Percentiles rank a stretch among this genome's conserved stretches.
Evolutionary conservation across 2,113 vertebrate genomes (phyloP).

Genomic region (Neogobius melanostomus): DNA sequence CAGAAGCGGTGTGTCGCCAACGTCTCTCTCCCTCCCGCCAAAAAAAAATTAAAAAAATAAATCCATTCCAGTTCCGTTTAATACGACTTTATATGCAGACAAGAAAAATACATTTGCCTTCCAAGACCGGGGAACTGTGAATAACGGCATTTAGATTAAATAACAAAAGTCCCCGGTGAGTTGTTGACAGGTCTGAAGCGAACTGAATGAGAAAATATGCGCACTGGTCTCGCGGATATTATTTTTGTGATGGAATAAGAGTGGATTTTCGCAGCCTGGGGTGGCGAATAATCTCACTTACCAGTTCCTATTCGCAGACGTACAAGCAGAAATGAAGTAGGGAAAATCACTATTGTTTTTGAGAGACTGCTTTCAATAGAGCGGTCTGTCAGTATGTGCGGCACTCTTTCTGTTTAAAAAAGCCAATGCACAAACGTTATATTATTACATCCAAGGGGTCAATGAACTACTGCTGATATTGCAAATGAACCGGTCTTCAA

Average conservation of each 20-base stretch:
- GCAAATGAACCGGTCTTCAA: too few relatives aligned
- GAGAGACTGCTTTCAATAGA: too few relatives aligned
- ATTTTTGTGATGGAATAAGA: background rate
- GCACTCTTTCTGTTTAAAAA: too few relatives aligned
- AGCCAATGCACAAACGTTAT: too few relatives aligned
- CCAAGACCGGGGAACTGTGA: background rate
- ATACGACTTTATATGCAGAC: background rate
- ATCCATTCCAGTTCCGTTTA: background rate
- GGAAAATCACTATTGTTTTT: too few relatives aligned
- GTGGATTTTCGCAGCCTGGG: background rate
- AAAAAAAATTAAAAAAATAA: background rate
- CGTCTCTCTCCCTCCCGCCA: background rate
- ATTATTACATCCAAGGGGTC: too few relatives aligned
- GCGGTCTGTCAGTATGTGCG: too few relatives aligned
- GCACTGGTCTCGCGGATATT: background rate
- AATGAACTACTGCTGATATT: too few relatives aligned
- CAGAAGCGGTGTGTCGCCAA: slow-evolving; percentile 6
- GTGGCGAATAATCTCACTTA: too few relatives aligned
- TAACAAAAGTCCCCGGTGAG: background rate
- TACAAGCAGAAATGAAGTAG: too few relatives aligned
- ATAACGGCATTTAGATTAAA: background rate
- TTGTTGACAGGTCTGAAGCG: background rate
- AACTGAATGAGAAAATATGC: background rate
- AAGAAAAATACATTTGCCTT: background rate
- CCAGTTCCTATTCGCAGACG: too few relatives aligned